Evolutionary conservation across 2,113 vertebrate genomes (phyloP).

Genomic region (Tragelaphus imberbis): DNA sequence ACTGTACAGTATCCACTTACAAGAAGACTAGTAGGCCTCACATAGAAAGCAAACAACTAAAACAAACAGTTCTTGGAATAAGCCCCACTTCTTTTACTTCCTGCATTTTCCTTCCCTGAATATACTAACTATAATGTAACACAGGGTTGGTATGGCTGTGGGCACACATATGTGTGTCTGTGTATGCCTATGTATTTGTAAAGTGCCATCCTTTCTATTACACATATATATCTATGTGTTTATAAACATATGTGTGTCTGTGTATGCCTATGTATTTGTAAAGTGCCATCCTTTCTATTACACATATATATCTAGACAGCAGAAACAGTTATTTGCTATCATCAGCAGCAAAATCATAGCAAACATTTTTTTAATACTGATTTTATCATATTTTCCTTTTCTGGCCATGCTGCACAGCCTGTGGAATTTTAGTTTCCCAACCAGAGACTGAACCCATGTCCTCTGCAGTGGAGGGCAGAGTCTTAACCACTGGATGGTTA

Average conservation of each 20-base stretch:
- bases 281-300: background rate
- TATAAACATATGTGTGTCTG: background rate
- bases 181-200: background rate
- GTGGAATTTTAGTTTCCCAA: background rate
- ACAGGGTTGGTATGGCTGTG: rapidly evolving
- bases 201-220: background rate
- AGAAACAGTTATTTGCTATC: background rate
- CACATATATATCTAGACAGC: background rate
- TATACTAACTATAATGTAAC: background rate
- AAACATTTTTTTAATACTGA: background rate
- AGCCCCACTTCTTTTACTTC: background rate
- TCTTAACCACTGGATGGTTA: background rate
- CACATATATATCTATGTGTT: background rate
- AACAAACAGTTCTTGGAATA: background rate
- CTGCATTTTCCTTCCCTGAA: too few species aligned
- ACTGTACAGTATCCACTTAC: background rate
- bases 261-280: background rate
- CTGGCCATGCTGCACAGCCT: background rate
- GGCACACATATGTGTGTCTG: rapidly evolving
- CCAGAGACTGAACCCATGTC: background rate
- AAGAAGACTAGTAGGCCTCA: background rate
- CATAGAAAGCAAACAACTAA: background rate
- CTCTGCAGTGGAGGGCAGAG: background rate
- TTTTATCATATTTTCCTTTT: background rate
- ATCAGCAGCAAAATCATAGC: background rate